Percentiles rank a stretch among this genome's conserved stretches.
Conservation (phyloP, 2,797 vertebrate genomes). For the Poecile montanus region DNA sequence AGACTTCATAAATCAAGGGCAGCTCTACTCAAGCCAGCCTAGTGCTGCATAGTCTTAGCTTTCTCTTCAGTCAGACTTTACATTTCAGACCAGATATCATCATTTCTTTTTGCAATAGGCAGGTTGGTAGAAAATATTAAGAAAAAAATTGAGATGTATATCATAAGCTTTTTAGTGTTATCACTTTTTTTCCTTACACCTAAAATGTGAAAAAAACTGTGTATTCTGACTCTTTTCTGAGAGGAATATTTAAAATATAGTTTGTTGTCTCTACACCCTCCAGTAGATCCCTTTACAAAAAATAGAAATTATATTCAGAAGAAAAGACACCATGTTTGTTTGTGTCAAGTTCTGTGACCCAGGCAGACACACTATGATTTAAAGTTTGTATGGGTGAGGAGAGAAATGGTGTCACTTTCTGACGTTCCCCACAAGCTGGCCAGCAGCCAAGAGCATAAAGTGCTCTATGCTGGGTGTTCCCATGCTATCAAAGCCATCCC, state of each 20-base stretch:
- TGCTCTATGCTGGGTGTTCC: not conserved
- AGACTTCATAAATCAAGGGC: not conserved
- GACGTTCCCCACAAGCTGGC: rapidly evolving
- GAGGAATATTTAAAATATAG: not conserved
- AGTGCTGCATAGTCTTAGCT: not conserved
- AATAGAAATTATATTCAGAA: not conserved
- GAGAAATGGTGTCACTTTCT: not conserved
- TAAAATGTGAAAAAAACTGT: not conserved
- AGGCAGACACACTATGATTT: not conserved
- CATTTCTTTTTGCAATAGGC: not conserved
- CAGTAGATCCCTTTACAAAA: not conserved
- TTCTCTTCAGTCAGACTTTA: not conserved
- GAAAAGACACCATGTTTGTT: not conserved
- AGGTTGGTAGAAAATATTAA: not conserved
- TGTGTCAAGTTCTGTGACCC: not conserved
- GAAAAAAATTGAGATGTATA: not conserved
- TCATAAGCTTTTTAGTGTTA: not conserved
- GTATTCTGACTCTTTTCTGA: not conserved
- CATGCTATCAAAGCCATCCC: not conserved
- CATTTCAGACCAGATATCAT: not conserved
- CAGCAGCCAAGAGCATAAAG: not conserved
- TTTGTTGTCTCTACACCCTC: not conserved
- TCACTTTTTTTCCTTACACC: not conserved
- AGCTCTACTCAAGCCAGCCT: not conserved
- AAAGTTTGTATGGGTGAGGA: not conserved